Conservation (phyloP, 2,113 vertebrate species). For the Periophthalmus modestus region DNA sequence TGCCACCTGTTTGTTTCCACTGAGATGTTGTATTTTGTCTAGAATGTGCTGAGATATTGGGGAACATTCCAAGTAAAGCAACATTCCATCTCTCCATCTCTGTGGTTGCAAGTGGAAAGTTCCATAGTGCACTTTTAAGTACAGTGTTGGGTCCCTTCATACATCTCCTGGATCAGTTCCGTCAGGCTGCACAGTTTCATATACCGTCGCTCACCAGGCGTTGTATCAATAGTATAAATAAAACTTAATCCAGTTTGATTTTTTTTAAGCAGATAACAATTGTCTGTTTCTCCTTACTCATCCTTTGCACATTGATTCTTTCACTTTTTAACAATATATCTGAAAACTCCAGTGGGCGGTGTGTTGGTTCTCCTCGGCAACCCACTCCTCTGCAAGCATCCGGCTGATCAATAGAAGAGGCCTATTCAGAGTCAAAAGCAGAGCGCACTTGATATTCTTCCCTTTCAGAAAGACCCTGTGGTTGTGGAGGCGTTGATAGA, state of each 20-base stretch:
- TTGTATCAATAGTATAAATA: not conserved
- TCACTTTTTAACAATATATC: constrained; percentile 15
- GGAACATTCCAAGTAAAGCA: too few relatives aligned
- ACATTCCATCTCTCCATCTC: too few relatives aligned
- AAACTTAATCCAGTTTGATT: not conserved
- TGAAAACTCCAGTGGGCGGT: not conserved
- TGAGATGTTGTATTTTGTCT: too few relatives aligned
- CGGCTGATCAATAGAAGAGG: constrained; percentile 47
- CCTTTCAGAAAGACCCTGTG: constrained; percentile 36
- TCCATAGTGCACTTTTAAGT: not conserved
- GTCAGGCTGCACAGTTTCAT: not conserved
- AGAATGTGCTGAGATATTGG: too few relatives aligned
- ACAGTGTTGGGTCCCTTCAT: not conserved
- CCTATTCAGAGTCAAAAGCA: constrained; percentile 43
- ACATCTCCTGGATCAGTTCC: not conserved
- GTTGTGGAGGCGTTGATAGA: constrained; percentile 33
- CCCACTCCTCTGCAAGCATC: constrained; percentile 15
- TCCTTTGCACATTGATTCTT: not conserved
- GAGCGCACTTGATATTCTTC: constrained; percentile 36
- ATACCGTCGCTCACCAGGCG: not conserved
- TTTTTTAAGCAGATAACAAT: not conserved
- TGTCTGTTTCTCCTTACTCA: not conserved
- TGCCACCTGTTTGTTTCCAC: too few relatives aligned
- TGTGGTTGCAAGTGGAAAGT: not conserved
- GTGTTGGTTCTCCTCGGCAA: constrained; percentile 7